Evolutionary conservation across 1,140 invertebrate genomes (phyloP), one percentile per base, ranked within the genome.

Genomic region (Choristoneura fumiferana): DNA sequence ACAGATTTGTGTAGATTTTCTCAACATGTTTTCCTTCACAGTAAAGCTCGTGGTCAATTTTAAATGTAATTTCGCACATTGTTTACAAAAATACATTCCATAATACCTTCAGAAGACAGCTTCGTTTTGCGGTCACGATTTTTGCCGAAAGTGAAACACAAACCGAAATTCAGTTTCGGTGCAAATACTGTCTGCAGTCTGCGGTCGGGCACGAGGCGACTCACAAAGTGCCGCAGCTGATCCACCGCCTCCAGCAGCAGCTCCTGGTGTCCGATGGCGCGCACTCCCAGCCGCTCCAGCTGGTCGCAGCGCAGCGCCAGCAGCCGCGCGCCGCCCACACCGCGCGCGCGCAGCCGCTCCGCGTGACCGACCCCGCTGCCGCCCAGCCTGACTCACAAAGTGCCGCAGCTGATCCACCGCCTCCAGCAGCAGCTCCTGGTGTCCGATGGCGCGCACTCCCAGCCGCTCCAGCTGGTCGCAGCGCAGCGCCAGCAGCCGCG

Each of bases 391-490:
- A 92, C 93, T 92, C 91, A 96, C 95, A 90, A 98, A 95, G 89
- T 96, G 95, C 73, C 95, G 91, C 10, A 98, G 90, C 68, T 96
- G 94, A 73, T 97, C 96, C 4, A 98, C 94, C 45, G 96, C 96
- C 89, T 98, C 96, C 54, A 98, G 89, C 63, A 98, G 93, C 43
- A 98, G 92, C 85, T 98, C 97, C 87, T 98, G 97, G 79, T 98
- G 97, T 3, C 97, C 97, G 60, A 98, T 92, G 73, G 95, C 95
- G 38, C 91, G 89, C 62, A 98, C 93, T 35, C 95, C 95, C 34
- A 98, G 90, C 78, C 96, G 93, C 78, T 96, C 95, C 38, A 98
- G 91, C 87, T 98, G 96, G 83, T 97, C 95, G 34, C 95, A 93
- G 35, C 95, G 92, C 57, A 98, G 91, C 76, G 94, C 95, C 52